Conservation (phyloP, 2,113 vertebrate species). For the Syngnathus typhle region DNA sequence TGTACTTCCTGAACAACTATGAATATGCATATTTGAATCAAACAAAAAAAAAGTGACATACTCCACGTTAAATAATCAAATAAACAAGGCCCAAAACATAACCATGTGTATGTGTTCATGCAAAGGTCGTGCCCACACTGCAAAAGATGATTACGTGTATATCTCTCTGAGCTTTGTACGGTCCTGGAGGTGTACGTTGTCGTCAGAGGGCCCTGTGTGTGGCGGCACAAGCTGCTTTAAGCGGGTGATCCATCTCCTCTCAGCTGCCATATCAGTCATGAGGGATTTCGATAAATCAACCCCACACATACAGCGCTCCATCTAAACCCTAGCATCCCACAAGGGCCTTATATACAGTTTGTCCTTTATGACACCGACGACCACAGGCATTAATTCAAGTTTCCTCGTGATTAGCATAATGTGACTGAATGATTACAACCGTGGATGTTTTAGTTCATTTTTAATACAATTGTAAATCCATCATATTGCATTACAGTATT, state of each 20-base stretch:
- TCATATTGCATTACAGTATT: neutral
- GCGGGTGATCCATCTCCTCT: conserved; percentile 64
- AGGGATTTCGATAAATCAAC: conserved; percentile 62
- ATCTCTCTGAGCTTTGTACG: conserved; percentile 47
- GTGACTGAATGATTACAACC: conserved; percentile 9
- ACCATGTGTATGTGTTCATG: neutral
- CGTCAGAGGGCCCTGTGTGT: conserved; percentile 56
- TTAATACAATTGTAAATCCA: neutral
- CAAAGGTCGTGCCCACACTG: conserved; percentile 22
- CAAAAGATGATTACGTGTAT: conserved; percentile 42
- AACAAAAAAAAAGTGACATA: neutral
- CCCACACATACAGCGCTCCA: conserved; percentile 51
- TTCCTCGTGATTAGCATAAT: conserved; percentile 11
- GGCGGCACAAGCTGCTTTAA: conserved; percentile 64
- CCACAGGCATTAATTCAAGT: conserved; percentile 26
- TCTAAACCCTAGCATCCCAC: conserved; percentile 57
- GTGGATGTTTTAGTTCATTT: too few species aligned
- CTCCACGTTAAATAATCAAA: neutral
- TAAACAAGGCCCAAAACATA: too few species aligned
- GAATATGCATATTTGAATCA: neutral
- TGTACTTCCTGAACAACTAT: neutral
- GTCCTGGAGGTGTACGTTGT: conserved; percentile 63
- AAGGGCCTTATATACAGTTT: conserved; percentile 54
- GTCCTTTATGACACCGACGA: conserved; percentile 37
- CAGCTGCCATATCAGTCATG: conserved; percentile 69